phyloP scores from a whole-genome alignment of 2,888 invertebrate genomes.

The Caenorhabditis imperialis region DNA sequence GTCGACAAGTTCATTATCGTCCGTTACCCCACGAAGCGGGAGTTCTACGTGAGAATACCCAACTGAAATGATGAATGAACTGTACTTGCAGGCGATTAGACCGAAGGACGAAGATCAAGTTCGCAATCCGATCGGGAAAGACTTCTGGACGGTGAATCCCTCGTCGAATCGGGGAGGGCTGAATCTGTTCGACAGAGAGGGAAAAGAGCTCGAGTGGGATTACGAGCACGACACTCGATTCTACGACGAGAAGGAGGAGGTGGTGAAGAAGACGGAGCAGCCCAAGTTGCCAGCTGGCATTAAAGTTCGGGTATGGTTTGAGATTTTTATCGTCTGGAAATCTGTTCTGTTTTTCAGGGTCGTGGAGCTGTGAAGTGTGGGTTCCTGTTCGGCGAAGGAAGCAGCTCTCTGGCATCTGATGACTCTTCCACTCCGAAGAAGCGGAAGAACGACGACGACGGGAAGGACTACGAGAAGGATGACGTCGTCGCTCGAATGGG shows the following conservation, averaged over 20 bases:
- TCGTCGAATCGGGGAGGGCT: slow-evolving; percentile 69
- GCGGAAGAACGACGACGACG: slow-evolving; percentile 7
- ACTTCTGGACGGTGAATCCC: slow-evolving; percentile 53
- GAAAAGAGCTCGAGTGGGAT: slow-evolving; percentile 75
- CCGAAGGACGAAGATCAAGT: slow-evolving; percentile 7
- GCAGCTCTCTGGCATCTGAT: slow-evolving; percentile 38
- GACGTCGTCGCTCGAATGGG: slow-evolving; percentile 35
- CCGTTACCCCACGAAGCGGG: slow-evolving; percentile 60
- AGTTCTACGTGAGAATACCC: slow-evolving; percentile 39
- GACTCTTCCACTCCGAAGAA: slow-evolving; percentile 19
- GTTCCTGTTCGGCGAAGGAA: slow-evolving; percentile 43
- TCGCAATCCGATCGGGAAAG: not conserved
- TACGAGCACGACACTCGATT: slow-evolving; percentile 76
- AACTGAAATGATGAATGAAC: not conserved
- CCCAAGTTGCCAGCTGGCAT: slow-evolving; percentile 46
- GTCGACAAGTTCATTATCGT: slow-evolving; percentile 60
- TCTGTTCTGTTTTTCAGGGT: slow-evolving; percentile 32
- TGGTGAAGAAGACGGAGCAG: slow-evolving; percentile 30
- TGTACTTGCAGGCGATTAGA: not conserved
- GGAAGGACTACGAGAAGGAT: slow-evolving; percentile 30
- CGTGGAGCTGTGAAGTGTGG: slow-evolving; percentile 57
- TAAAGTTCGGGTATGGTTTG: slow-evolving; percentile 41
- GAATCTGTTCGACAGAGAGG: slow-evolving; percentile 73
- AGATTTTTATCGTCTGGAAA: not conserved
- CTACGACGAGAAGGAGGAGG: slow-evolving; percentile 49